Conservation (phyloP, 2,888 invertebrate species). For the Flexamia atlantica region DNA sequence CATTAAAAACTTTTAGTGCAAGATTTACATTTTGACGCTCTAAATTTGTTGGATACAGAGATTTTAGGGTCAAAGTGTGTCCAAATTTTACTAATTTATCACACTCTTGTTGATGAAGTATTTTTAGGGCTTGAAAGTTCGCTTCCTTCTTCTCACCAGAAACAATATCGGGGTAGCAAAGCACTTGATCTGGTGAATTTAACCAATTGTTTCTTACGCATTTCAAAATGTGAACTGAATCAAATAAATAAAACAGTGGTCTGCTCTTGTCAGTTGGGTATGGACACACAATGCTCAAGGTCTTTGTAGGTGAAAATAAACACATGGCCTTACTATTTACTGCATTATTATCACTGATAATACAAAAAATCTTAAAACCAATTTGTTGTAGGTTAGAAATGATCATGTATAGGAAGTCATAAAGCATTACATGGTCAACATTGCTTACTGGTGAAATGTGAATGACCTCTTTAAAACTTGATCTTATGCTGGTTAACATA, state of each 20-base stretch:
- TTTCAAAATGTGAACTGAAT: constrained; percentile 19
- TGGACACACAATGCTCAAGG: not conserved
- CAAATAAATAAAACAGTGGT: constrained; percentile 28
- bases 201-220: not conserved
- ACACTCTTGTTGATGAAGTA: not conserved
- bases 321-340: not conserved
- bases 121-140: not conserved
- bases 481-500: too few relatives aligned
- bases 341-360: constrained; percentile 3
- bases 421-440: too few relatives aligned
- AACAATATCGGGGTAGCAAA: not conserved
- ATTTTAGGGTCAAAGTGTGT: not conserved
- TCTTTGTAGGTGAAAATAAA: not conserved
- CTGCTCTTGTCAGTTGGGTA: not conserved
- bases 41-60: not conserved
- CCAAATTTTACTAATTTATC: too few relatives aligned
- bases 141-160: too few relatives aligned
- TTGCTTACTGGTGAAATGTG: too few relatives aligned
- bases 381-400: not conserved
- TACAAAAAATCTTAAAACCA: not conserved
- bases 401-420: too few relatives aligned
- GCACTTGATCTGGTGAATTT: not conserved
- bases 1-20: not conserved
- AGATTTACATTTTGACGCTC: constrained; percentile 26
- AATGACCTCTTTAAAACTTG: too few relatives aligned